Percentiles rank a stretch among this genome's conserved stretches.
Evolutionary conservation across 2,113 vertebrate species (phyloP).

Genomic region (Calypte anna): DNA sequence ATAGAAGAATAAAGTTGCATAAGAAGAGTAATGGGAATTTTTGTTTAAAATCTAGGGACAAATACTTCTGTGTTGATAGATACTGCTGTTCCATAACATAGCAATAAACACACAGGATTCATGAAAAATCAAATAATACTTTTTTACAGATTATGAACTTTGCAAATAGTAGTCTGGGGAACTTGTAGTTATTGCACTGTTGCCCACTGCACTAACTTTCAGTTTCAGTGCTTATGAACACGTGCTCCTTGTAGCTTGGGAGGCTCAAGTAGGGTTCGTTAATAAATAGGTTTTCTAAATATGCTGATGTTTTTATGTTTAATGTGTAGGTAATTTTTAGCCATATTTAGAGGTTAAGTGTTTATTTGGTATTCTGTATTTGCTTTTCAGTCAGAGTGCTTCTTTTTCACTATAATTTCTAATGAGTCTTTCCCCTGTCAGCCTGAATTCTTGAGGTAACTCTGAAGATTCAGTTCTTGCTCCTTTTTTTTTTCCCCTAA

Average conservation of each 20-base stretch:
- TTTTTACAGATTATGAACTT: background rate
- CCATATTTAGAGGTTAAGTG: background rate
- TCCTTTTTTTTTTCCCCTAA: background rate
- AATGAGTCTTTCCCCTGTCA: background rate
- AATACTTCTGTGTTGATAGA: background rate
- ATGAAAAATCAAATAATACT: background rate
- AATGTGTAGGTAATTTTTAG: background rate
- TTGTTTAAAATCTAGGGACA: background rate
- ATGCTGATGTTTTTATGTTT: background rate
- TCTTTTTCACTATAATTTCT: background rate
- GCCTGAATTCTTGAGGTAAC: background rate
- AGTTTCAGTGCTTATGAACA: background rate
- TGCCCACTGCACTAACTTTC: background rate
- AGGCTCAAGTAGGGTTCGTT: background rate
- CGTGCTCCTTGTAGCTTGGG: background rate
- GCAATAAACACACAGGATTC: background rate
- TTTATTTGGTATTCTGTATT: background rate
- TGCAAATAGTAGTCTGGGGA: background rate
- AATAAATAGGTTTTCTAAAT: background rate
- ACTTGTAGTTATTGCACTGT: background rate
- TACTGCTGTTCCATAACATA: background rate
- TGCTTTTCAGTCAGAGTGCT: background rate
- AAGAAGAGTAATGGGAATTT: background rate
- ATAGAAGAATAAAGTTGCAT: background rate
- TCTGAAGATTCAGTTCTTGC: background rate